Conservation (phyloP, 1,140 invertebrate species). For the Drosophila baimaii region DNA sequence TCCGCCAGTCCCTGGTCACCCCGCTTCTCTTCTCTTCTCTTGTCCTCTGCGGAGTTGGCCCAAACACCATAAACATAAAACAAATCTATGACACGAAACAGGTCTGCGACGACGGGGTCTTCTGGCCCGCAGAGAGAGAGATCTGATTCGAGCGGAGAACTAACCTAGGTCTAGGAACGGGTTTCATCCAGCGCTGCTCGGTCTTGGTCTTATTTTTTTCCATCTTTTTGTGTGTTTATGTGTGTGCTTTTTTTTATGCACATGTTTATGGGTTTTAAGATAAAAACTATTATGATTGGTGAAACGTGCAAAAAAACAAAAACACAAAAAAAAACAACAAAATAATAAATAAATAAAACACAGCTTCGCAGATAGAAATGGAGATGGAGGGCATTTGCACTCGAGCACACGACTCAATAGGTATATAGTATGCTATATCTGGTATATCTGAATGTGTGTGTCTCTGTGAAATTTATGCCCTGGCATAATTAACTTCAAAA, state of each 20-base stretch:
- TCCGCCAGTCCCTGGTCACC: not conserved
- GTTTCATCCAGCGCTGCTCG: conserved; percentile 51
- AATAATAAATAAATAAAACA: conserved; percentile 17
- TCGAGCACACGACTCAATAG: conserved; percentile 54
- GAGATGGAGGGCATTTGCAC: conserved; percentile 56
- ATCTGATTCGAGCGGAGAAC: conserved; percentile 60
- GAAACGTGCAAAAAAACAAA: conserved; percentile 64
- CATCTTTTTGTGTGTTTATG: conserved; percentile 5
- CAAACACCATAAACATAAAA: conserved; percentile 80
- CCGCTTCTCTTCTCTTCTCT: not conserved
- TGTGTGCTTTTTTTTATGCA: conserved; percentile 61
- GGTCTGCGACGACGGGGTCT: conserved; percentile 56
- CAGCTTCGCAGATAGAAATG: conserved; percentile 50
- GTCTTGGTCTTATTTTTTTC: conserved; percentile 26
- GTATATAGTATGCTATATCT: conserved; percentile 4
- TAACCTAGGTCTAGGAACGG: conserved; percentile 81
- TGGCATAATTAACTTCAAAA: conserved; percentile 79
- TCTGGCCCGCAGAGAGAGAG: conserved; percentile 31
- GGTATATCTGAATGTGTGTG: conserved; percentile 30
- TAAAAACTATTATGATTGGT: conserved; percentile 77
- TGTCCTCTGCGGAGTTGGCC: conserved; percentile 36
- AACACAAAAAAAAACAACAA: not conserved
- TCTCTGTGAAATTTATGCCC: conserved; percentile 71
- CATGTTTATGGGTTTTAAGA: conserved; percentile 74
- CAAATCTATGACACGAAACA: conserved; percentile 81